phyloP scores from a whole-genome alignment of 2,888 invertebrate species.

The Hanleya hanleyi region DNA sequence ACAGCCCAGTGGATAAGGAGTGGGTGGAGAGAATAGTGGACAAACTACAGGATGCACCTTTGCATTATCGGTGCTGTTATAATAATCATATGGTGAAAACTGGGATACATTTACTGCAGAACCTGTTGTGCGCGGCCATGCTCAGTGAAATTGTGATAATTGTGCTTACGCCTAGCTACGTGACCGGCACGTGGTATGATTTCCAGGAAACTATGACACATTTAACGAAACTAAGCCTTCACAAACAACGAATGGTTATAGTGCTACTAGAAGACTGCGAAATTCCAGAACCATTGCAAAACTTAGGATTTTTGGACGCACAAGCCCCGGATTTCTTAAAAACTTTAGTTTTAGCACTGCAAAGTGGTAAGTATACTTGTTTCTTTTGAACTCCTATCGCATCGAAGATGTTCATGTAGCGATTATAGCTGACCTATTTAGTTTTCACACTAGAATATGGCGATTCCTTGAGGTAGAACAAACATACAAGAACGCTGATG shows the following conservation, averaged over 20 bases:
- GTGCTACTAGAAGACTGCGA: conserved; percentile 57
- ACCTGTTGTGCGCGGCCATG: conserved; percentile 61
- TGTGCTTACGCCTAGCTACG: conserved; percentile 55
- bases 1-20: conserved; percentile 49
- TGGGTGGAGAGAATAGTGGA: conserved; percentile 56
- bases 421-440: too few species aligned
- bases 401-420: too few species aligned
- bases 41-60: conserved; percentile 52
- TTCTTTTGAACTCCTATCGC: neutral
- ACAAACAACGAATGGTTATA: conserved; percentile 59
- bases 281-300: conserved; percentile 56
- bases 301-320: conserved; percentile 51
- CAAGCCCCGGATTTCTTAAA: conserved; percentile 54
- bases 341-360: conserved; percentile 48
- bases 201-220: conserved; percentile 59
- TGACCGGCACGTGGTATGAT: conserved; percentile 53
- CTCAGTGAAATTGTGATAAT: conserved; percentile 62
- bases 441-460: too few species aligned
- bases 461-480: too few species aligned
- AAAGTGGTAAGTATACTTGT: conserved; percentile 48
- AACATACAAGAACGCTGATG: too few species aligned
- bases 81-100: conserved; percentile 16
- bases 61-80: conserved; percentile 50
- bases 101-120: conserved; percentile 44
- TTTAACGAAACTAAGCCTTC: conserved; percentile 54